Conservation (phyloP, 1,140 invertebrate genomes). For the Drosophila lacertosa region DNA sequence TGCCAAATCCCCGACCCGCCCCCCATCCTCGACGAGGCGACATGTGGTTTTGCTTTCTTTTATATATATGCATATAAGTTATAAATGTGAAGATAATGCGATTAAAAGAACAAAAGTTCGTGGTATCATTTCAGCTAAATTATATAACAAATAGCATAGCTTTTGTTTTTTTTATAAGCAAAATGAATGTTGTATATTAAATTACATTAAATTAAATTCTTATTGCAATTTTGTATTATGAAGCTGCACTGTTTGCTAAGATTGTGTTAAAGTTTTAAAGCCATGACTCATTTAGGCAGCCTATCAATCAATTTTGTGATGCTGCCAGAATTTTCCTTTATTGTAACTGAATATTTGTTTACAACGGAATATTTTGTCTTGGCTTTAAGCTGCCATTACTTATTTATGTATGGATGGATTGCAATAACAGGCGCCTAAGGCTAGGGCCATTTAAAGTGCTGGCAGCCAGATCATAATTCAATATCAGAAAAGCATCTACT, state of each 20-base stretch:
- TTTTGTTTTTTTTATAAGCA: not conserved
- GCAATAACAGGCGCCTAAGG: slow-evolving; percentile 25
- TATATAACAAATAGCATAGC: not conserved
- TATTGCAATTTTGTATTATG: no score
- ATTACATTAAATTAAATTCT: no score
- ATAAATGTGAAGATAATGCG: not conserved
- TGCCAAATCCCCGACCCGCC: slow-evolving; percentile 9
- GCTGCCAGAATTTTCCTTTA: not conserved
- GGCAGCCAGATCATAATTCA: slow-evolving; percentile 70
- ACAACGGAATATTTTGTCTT: no score
- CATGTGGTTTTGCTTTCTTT: slow-evolving; percentile 28
- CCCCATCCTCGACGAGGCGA: slow-evolving; percentile 33
- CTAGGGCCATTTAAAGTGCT: slow-evolving; percentile 70
- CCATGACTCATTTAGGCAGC: not conserved
- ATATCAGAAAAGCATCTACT: slow-evolving; percentile 73
- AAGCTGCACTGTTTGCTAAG: no score
- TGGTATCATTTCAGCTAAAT: not conserved
- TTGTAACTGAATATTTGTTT: not conserved
- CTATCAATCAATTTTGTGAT: slow-evolving; percentile 1
- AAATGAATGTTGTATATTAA: not conserved
- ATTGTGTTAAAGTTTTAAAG: not conserved
- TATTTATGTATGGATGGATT: slow-evolving; percentile 63
- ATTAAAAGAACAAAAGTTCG: not conserved
- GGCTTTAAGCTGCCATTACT: slow-evolving; percentile 44
- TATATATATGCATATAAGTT: slow-evolving; percentile 1